phyloP scores from a whole-genome alignment of 2,888 invertebrate species.

The Synanthedon formicaeformis region DNA sequence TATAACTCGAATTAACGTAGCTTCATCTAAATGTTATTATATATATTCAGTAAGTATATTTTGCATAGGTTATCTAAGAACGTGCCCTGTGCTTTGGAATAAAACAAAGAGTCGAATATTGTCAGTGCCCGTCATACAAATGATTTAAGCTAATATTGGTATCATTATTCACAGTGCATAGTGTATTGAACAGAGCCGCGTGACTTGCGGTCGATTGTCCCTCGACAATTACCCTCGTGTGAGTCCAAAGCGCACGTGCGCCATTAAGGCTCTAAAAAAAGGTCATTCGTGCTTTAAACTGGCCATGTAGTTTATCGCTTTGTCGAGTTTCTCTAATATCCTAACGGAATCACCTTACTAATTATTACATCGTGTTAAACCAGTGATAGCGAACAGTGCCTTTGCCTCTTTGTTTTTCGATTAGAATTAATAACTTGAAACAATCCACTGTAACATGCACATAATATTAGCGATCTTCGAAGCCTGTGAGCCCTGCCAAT shows the following conservation, averaged over 20 bases:
- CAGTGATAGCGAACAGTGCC: too few relatives aligned
- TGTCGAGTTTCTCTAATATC: too few relatives aligned
- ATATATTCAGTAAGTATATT: conserved; percentile 36
- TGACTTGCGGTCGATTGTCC: conserved; percentile 56
- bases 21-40: too few relatives aligned
- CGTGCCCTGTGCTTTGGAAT: not conserved
- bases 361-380: conserved; percentile 8
- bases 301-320: conserved; percentile 19
- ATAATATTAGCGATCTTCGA: too few relatives aligned
- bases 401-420: too few relatives aligned
- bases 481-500: too few relatives aligned
- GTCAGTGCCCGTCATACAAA: not conserved
- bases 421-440: too few relatives aligned
- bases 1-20: too few relatives aligned
- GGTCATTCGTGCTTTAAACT: conserved; percentile 44
- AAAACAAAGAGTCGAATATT: not conserved
- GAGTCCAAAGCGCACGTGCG: conserved; percentile 45
- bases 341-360: conserved; percentile 12
- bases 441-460: too few relatives aligned
- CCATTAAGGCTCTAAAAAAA: conserved; percentile 41
- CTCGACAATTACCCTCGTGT: conserved; percentile 50
- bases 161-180: conserved; percentile 51
- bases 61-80: conserved; percentile 33
- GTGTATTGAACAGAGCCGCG: conserved; percentile 37
- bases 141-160: conserved; percentile 21